Evolutionary conservation across 2,888 invertebrate species (phyloP).

Genomic region (Lapara coniferarum): DNA sequence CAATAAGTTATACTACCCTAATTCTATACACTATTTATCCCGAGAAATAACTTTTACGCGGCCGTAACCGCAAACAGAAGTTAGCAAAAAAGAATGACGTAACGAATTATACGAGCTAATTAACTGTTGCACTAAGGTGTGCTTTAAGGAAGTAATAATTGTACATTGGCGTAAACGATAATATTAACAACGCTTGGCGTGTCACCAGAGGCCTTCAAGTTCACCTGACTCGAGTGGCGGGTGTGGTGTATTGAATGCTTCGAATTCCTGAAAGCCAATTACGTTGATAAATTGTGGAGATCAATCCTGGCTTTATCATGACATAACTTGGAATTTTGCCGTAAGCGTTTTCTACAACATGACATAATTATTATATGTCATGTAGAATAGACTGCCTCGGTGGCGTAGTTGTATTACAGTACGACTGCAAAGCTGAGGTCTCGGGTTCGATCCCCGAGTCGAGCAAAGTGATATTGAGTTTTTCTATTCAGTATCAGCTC

Average conservation of each 20-base stretch:
- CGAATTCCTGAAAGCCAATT: constrained; percentile 22
- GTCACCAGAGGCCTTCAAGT: constrained; percentile 20
- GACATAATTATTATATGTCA: background rate
- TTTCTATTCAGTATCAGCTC: no score
- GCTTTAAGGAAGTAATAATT: constrained; percentile 14
- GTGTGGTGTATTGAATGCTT: constrained; percentile 18
- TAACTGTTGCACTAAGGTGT: background rate
- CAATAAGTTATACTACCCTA: background rate
- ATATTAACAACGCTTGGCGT: constrained; percentile 16
- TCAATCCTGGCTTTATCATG: background rate
- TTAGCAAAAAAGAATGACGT: no score
- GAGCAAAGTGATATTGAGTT: no score
- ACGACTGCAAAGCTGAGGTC: no score
- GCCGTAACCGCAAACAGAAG: no score
- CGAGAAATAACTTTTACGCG: no score
- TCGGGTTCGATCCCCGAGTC: no score
- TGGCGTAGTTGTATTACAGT: no score
- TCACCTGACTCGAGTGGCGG: constrained; percentile 10
- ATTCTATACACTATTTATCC: no score
- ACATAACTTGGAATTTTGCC: constrained; percentile 4
- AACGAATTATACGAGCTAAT: no score
- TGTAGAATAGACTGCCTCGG: no score
- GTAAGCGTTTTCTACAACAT: background rate
- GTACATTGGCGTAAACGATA: constrained; percentile 5
- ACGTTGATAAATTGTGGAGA: constrained; percentile 11